These are phyloP conservation scores for Coregonus suidteri DNA, from an alignment of 2,797 vertebrate genomes.

Conservation along the genomic window DNA sequence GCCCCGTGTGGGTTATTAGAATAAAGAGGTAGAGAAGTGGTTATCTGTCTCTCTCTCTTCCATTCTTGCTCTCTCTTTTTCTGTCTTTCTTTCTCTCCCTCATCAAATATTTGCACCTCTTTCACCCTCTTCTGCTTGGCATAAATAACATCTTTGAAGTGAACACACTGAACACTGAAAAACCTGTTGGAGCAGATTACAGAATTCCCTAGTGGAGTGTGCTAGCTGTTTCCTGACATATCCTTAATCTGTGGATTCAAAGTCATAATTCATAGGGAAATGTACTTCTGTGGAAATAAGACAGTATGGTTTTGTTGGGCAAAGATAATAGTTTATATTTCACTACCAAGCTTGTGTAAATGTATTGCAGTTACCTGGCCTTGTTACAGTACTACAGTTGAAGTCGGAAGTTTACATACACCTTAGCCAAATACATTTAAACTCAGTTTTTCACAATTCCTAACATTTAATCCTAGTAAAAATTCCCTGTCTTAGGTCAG, in stretches of 20 bases:
- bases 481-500: too few species aligned
- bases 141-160: conserved; percentile 19
- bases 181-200: conserved; percentile 37
- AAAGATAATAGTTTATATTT: not conserved
- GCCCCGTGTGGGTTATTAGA: conserved; percentile 52
- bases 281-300: conserved; percentile 11
- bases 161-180: conserved; percentile 10
- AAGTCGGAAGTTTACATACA: too few species aligned
- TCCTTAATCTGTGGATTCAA: conserved; percentile 51
- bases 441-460: too few species aligned
- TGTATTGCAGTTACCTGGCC: not conserved
- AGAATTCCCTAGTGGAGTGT: not conserved
- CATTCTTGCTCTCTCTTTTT: not conserved
- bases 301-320: conserved; percentile 4
- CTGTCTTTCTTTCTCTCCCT: not conserved
- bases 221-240: not conserved
- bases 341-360: not conserved
- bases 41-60: too few species aligned
- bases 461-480: too few species aligned
- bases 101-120: too few species aligned
- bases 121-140: not conserved
- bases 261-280: conserved; percentile 48
- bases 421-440: too few species aligned
- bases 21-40: not conserved
- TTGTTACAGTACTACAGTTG: not conserved